These are phyloP conservation scores for Lumbricus terrestris DNA, from an alignment of 2,888 invertebrate species.

Conservation along the genomic window DNA sequence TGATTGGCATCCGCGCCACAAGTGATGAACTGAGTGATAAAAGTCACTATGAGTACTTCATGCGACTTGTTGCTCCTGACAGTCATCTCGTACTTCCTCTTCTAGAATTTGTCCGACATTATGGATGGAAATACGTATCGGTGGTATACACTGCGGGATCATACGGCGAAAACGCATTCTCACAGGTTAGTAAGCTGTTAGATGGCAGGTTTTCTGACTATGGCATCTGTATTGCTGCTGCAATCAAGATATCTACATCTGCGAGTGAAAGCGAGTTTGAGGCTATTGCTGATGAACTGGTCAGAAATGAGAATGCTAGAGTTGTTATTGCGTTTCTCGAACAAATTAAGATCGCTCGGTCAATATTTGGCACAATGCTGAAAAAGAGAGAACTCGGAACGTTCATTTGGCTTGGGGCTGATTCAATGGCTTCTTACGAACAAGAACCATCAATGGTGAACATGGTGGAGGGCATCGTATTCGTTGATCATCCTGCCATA, in stretches of 20 bases:
- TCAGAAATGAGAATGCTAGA: slow-evolving; percentile 10
- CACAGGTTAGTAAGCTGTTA: slow-evolving; percentile 23
- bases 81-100: slow-evolving; percentile 44
- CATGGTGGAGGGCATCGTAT: slow-evolving; percentile 18
- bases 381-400: neutral
- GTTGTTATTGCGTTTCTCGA: slow-evolving; percentile 28
- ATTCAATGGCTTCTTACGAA: slow-evolving; percentile 20
- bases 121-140: slow-evolving; percentile 75
- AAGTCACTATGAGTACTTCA: slow-evolving; percentile 44
- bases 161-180: slow-evolving; percentile 45
- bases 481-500: neutral
- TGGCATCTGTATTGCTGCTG: slow-evolving; percentile 23
- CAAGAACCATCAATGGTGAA: slow-evolving; percentile 22
- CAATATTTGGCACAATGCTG: slow-evolving; percentile 7
- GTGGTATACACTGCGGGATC: slow-evolving; percentile 71
- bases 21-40: slow-evolving; percentile 48
- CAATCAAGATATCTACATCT: neutral
- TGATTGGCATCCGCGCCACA: slow-evolving; percentile 56
- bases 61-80: slow-evolving; percentile 48
- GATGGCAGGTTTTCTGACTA: neutral
- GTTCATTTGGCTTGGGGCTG: slow-evolving; percentile 24
- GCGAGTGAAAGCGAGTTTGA: neutral
- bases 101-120: slow-evolving; percentile 41
- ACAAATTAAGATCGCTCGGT: no score
- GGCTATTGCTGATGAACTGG: neutral